A percentile compares a stretch with the other conserved stretches of the same genome.
Evolutionary conservation across 2,888 invertebrate species (phyloP).

Genomic region (Deroplatys truncata): DNA sequence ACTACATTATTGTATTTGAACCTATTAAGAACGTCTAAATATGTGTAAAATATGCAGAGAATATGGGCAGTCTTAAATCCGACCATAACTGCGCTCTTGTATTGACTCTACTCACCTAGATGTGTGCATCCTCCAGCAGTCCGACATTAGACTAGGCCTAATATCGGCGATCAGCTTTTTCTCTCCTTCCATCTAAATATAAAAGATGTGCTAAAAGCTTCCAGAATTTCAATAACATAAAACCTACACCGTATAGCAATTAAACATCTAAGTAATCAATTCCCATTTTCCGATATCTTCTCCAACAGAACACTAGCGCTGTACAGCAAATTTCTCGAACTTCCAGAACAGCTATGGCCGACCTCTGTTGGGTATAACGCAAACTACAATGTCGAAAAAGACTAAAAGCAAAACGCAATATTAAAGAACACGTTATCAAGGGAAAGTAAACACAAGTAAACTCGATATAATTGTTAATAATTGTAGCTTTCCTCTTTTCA

Average conservation of each 20-base stretch:
- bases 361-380: not conserved
- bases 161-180: not conserved
- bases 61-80: not conserved
- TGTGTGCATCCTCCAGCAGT: not conserved
- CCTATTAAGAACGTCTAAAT: not conserved
- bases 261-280: constrained; percentile 21
- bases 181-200: not conserved
- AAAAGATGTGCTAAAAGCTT: not conserved
- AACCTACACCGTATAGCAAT: not conserved
- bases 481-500: too few species aligned
- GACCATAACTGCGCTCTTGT: not conserved
- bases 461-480: too few species aligned
- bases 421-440: too few species aligned
- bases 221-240: not conserved
- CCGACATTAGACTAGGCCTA: not conserved
- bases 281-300: constrained; percentile 10
- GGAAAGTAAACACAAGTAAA: too few species aligned
- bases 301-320: constrained; percentile 6
- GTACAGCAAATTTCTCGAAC: not conserved
- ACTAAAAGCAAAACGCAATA: too few species aligned
- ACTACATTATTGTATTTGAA: not conserved
- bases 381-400: not conserved
- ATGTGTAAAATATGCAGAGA: not conserved
- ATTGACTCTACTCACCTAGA: not conserved
- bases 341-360: not conserved